Percentiles rank a stretch among this genome's conserved stretches.
Conservation (phyloP, 2,797 vertebrate species). For the Acanthiza pusilla region DNA sequence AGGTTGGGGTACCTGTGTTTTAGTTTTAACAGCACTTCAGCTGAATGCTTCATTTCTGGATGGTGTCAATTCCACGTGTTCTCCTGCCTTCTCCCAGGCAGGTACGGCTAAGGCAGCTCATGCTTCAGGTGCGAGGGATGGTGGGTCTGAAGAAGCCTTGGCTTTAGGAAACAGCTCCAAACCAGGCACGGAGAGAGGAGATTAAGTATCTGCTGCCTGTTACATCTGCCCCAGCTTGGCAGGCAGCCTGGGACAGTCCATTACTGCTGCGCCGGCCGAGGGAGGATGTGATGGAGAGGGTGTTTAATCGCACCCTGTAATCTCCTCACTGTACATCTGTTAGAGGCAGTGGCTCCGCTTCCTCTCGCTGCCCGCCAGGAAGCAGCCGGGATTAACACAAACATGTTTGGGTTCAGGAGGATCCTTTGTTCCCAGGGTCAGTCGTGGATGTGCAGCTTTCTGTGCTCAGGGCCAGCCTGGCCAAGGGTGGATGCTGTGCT, state of each 20-base stretch:
- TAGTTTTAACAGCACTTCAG: not conserved
- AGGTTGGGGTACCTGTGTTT: fast-evolving
- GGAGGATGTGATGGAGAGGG: slow-evolving; percentile 63
- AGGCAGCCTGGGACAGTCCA: slow-evolving; percentile 45
- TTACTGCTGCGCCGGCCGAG: not conserved
- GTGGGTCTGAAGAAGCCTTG: not conserved
- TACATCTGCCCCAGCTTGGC: slow-evolving; percentile 48
- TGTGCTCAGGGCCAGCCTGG: slow-evolving; percentile 27
- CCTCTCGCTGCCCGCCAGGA: slow-evolving; percentile 38
- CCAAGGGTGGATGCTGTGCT: not conserved
- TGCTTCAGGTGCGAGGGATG: fast-evolving
- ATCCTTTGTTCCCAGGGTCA: slow-evolving; percentile 61
- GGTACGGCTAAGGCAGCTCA: not conserved
- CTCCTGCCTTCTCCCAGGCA: not conserved
- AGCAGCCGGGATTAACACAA: slow-evolving; percentile 48
- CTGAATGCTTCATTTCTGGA: not conserved
- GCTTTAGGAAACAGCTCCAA: not conserved
- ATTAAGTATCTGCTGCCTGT: slow-evolving; percentile 14
- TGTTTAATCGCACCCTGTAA: slow-evolving; percentile 36
- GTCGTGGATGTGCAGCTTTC: not conserved
- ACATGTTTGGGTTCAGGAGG: slow-evolving; percentile 54
- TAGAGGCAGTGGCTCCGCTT: slow-evolving; percentile 28
- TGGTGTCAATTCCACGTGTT: fast-evolving
- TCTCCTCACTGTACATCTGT: slow-evolving; percentile 59
- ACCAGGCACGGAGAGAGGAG: not conserved